These are phyloP conservation scores for Chymomyza procnemis DNA, from an alignment of 2,888 invertebrate genomes.

Conservation along the genomic window DNA sequence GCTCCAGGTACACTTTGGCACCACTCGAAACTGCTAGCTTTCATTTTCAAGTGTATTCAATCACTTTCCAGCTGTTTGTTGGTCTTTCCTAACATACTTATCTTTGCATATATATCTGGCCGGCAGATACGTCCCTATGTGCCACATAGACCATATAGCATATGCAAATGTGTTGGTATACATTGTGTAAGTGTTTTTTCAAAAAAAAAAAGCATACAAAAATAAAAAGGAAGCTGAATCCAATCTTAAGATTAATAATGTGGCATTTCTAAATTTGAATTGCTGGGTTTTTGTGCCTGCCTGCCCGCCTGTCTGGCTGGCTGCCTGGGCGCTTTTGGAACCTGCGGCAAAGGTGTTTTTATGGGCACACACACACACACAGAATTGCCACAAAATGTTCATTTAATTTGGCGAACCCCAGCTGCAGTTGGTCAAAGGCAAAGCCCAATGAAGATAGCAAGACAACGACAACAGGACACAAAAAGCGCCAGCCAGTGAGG, in stretches of 20 bases:
- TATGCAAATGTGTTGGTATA: constrained; percentile 19
- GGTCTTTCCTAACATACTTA: not conserved
- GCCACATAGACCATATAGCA: not conserved
- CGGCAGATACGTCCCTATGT: constrained; percentile 27
- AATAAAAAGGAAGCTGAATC: constrained; percentile 48
- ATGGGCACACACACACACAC: constrained; percentile 25
- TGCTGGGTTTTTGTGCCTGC: constrained; percentile 32
- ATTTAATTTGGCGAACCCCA: constrained; percentile 52
- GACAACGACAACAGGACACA: not conserved
- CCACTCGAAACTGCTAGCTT: not conserved
- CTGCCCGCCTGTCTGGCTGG: constrained; percentile 6
- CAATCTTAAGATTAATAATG: constrained; percentile 70
- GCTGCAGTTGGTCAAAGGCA: constrained; percentile 54
- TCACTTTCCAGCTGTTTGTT: not conserved
- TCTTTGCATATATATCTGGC: constrained; percentile 4
- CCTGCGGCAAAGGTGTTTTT: constrained; percentile 46
- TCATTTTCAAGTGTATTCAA: not conserved
- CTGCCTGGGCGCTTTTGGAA: not conserved
- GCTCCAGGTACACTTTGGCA: not conserved
- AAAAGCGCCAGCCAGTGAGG: constrained; percentile 4
- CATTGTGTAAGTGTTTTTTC: constrained; percentile 43
- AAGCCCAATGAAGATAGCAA: constrained; percentile 6
- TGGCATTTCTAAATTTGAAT: constrained; percentile 68
- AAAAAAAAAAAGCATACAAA: no score
- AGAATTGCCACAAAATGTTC: constrained; percentile 50